Evolutionary conservation across 2,888 invertebrate genomes (phyloP), one percentile per base, ranked within the genome.

Genomic region (Lagria hirta): DNA sequence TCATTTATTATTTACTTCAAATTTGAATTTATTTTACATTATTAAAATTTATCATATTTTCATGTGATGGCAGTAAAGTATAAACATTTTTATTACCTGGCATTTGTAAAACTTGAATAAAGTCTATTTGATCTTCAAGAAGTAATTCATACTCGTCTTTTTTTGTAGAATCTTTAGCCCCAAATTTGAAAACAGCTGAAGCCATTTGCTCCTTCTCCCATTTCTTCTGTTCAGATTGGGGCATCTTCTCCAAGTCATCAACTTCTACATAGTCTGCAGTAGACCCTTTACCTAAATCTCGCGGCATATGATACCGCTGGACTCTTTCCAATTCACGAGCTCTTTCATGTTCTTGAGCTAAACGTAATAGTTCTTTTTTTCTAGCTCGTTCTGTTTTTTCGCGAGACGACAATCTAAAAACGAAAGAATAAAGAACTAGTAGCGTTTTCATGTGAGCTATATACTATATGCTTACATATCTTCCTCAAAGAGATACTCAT

Each of bases 171-270:
- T 97, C 90, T 71, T 87, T 89, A 0, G 97, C 92, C 4, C 98
- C 98, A 75, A 96, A 94, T 61, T 86, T 86, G 65, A 92, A 91
- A 37, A 89, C 83, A 2, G 96, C 97, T 3, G 91, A 90, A 33
- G 87, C 86, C 74, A 98, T 86, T 71, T 96, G 94, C 66, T 97
- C 97, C 45, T 95, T 91, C 71, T 99, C 98, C 98, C 98, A 99
- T 75, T 93, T 93, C 57, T 86, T 84, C 71, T 90, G 90, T 58
- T 90, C 90, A 0, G 87, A 88, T 64, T 88, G 86, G 1, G 87
- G 87, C 48, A 84, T 75, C 60, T 84, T 86, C 68, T 97, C 95
- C 53, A 82, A 78, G 56, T 91, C 90, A 71, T 92, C 91, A 16
- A 88, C 84, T 74, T 92, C 91, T 48, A 88, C 77, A 71, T 89